phyloP scores from a whole-genome alignment of 2,888 invertebrate genomes.

The Apamea epomidion region DNA sequence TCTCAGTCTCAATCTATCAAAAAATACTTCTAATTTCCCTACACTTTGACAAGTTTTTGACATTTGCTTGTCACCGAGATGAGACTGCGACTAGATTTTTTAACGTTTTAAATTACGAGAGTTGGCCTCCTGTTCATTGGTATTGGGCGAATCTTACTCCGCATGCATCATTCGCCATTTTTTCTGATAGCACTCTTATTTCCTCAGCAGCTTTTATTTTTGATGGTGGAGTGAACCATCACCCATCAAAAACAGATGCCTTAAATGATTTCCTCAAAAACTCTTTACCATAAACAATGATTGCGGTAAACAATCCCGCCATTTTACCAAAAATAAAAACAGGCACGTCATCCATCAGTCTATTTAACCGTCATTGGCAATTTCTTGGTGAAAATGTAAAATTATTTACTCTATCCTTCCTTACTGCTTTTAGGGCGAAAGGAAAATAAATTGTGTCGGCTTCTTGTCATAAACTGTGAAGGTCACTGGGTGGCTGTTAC shows the following conservation, averaged over 20 bases:
- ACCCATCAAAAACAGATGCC: constrained; percentile 15
- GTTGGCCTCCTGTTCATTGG: not conserved
- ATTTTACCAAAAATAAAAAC: constrained; percentile 34
- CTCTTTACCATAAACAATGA: constrained; percentile 37
- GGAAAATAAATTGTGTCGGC: constrained; percentile 30
- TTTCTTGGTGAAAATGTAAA: constrained; percentile 44
- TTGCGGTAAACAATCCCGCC: constrained; percentile 29
- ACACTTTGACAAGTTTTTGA: too few relatives aligned
- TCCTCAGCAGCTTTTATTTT: not conserved
- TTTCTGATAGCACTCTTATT: too few relatives aligned
- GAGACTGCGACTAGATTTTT: too few relatives aligned
- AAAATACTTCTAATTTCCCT: too few relatives aligned
- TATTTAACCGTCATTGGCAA: constrained; percentile 41
- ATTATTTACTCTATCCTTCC: constrained; percentile 23
- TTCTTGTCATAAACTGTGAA: constrained; percentile 32
- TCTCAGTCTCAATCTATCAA: too few relatives aligned
- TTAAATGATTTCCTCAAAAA: constrained; percentile 21
- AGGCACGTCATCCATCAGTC: constrained; percentile 28
- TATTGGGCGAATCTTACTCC: not conserved
- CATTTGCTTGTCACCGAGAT: too few relatives aligned
- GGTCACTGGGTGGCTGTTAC: not conserved
- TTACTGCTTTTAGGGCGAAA: constrained; percentile 25
- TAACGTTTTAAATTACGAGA: too few relatives aligned
- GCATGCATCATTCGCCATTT: too few relatives aligned
- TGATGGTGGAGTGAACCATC: not conserved